Evolutionary conservation across 2,888 invertebrate species (phyloP), one percentile per base, ranked within the genome.

Genomic region (Macaria notata): DNA sequence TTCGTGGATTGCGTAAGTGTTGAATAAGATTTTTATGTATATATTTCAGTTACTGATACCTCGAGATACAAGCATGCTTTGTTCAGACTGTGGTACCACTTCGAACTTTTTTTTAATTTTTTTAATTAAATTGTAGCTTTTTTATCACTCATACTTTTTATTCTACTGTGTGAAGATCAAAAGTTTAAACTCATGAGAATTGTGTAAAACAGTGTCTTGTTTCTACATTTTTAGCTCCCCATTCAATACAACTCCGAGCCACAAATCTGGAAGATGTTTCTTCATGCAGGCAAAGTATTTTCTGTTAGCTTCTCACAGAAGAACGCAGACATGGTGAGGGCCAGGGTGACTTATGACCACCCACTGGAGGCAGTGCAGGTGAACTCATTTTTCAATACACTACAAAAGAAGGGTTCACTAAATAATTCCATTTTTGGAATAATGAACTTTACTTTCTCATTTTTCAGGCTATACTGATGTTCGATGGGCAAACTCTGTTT

Each of bases 271-370:
- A 41, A 41, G 41, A 4, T 75, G 4, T 77, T 77, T 39, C 33
- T 66, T 7, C 54, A 56, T 4, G 75, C 75, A 0, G 76, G 76
- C 1, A 51, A 44, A 3, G 49, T 77, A 3, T 8, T 63, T 0
- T 47, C 45, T 29, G 50, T 64, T 36, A 4, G 7, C 5, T 36
- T 36, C 33, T 4, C 4, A 4, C 33, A 6, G 1, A 7, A 6
- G 33, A 6, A 4, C 7, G 5, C 4, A 7, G 96, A 73, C 96
- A 97, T 49, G 9, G 0, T 49, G 95, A 60, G 96, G 88, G 97
- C 95, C 54, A 95, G 96, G 39, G 94, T 98, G 57, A 96, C 96
- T 79, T 98, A 94, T 83, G 97, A 98, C 74, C 97, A 98, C 86
- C 98, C 98, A 0, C 95, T 98, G 31, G 98, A 98, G 88, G 97